Percentiles rank a stretch among this genome's conserved stretches.
phyloP scores from a whole-genome alignment of 2,888 invertebrate genomes.

The Lasioglossum calceatum region DNA sequence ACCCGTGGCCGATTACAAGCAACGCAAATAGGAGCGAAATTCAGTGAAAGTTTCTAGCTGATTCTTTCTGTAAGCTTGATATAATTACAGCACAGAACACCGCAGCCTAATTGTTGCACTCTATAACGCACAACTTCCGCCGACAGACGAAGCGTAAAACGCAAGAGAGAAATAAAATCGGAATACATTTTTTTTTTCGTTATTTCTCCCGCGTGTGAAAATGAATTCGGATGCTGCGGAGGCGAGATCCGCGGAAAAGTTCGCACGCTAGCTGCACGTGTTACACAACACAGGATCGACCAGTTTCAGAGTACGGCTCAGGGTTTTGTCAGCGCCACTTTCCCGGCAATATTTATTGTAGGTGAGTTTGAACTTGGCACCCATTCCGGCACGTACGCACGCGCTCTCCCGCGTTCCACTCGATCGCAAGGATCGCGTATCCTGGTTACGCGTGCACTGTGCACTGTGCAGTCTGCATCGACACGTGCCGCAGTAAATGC shows the following conservation, averaged over 20 bases:
- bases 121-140: background rate
- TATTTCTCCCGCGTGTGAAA: background rate
- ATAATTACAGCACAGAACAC: background rate
- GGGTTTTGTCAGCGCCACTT: slow-evolving; percentile 28
- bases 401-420: slow-evolving; percentile 31
- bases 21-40: background rate
- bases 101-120: background rate
- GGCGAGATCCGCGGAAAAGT: slow-evolving; percentile 5
- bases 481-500: slow-evolving; percentile 33
- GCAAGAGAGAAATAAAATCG: background rate
- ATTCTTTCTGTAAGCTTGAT: background rate
- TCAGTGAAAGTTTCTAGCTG: background rate
- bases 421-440: slow-evolving; percentile 56
- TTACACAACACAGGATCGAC: slow-evolving; percentile 15
- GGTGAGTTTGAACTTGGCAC: slow-evolving; percentile 69
- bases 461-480: slow-evolving; percentile 3
- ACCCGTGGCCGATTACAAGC: background rate
- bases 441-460: slow-evolving; percentile 52
- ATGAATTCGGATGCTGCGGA: background rate
- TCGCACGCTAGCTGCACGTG: background rate
- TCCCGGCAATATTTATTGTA: slow-evolving; percentile 51
- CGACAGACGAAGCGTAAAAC: background rate
- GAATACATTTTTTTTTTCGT: background rate
- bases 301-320: slow-evolving; percentile 11
- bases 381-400: slow-evolving; percentile 44